Evolutionary conservation across 2,888 invertebrate genomes (phyloP), one percentile per base, ranked within the genome.

Genomic region (Trachelus iudaicus): DNA sequence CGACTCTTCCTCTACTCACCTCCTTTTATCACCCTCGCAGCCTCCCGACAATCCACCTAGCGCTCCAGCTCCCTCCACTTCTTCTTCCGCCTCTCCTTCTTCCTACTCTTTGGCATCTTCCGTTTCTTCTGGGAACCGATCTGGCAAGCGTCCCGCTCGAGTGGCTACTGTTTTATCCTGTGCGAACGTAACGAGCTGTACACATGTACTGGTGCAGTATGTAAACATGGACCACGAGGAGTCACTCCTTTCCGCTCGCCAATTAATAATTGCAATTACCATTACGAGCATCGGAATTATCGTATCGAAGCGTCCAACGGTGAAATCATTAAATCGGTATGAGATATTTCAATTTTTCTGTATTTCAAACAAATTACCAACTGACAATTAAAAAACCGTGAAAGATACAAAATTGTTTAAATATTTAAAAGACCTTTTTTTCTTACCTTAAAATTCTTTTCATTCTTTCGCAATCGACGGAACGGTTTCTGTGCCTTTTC

Each of bases 41-140:
- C 56, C 56, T 56, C 23, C 23, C 23, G 56, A 23, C 56, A 9
- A 23, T 56, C 71, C 23, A 33, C 71, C 13, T 0, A 35, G 71
- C 31, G 11, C 34, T 75, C 34, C 74, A 23, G n/a, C 33, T 69
- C 56, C 13, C 33, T 79, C 77, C 76, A 77, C 13, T 79, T 77
- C 71, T 68, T 75, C 69, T 35, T 75, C 35, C 77, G n/a, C 76
- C 40, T 75, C 73, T n/a, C 76, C 75, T 79, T 35, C 77, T 76
- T 75, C 74, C 69, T 68, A n/a, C 69, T 35, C 35, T 33, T 76
- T 69, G 56, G 56, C 37, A 34, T 73, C 34, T 76, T 33, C 33
- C 56, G 37, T 73, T 77, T 23, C 73, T 75, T 69, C 81, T 40
- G 35, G 69, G 30, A 34, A 40, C 15, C n/a, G n/a, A 71, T 30